Conservation (phyloP, 2,113 vertebrate genomes). For the Dromas ardeola region DNA sequence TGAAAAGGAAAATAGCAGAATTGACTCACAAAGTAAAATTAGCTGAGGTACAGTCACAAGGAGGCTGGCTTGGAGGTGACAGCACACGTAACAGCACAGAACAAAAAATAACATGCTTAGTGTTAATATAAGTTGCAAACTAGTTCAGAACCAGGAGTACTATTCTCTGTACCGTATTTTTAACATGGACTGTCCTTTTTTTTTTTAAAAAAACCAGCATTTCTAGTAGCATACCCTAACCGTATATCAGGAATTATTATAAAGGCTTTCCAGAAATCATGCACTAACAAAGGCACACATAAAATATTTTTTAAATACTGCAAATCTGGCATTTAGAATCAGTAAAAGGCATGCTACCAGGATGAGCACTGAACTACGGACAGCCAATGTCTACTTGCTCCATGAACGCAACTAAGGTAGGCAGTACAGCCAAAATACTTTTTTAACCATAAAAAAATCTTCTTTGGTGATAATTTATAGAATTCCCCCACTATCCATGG, state of each 20-base stretch:
- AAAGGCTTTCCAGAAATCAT: background rate
- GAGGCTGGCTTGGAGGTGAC: background rate
- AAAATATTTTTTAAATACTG: background rate
- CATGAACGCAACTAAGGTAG: background rate
- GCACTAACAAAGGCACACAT: background rate
- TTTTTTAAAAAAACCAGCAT: background rate
- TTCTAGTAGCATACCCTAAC: background rate
- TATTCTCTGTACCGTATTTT: background rate
- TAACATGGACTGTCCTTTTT: background rate
- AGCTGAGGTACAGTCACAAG: constrained; percentile 46
- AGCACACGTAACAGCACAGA: background rate
- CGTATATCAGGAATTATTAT: background rate
- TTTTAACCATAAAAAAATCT: constrained; percentile 8
- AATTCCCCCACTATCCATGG: constrained; percentile 42
- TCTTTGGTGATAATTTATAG: constrained; percentile 55
- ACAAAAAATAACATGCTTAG: background rate
- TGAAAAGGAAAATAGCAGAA: constrained; percentile 52
- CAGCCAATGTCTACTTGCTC: background rate
- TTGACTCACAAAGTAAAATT: constrained; percentile 43
- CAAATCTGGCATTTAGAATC: background rate
- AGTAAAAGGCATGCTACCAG: background rate
- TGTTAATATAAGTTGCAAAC: background rate
- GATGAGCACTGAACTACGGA: fast-evolving
- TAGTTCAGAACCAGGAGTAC: background rate
- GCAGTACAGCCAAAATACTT: background rate